A percentile compares a stretch with the other conserved stretches of the same genome.
These are phyloP conservation scores for Bradypodion pumilum DNA, from an alignment of 2,797 vertebrate genomes.

Conservation along the genomic window DNA sequence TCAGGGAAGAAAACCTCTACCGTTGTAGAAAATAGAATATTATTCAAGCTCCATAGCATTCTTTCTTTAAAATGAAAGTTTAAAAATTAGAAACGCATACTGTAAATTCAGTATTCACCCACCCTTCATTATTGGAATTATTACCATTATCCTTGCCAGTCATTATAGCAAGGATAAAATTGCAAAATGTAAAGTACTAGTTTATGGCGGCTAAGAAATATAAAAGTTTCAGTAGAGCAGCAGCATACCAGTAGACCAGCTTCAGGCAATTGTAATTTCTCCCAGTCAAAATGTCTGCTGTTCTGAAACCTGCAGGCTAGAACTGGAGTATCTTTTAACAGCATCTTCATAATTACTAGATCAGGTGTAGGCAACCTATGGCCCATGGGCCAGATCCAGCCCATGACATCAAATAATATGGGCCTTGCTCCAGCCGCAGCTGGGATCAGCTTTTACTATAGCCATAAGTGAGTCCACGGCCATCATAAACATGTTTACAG, in stretches of 20 bases:
- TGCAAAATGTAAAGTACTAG: not conserved
- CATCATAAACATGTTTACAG: no score
- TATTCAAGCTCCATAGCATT: not conserved
- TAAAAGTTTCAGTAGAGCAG: not conserved
- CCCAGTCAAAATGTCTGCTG: no score
- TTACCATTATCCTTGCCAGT: not conserved
- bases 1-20: not conserved
- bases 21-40: not conserved
- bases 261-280: not conserved
- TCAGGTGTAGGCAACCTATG: no score
- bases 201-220: constrained; percentile 24
- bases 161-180: not conserved
- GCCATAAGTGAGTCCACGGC: no score
- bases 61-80: not conserved
- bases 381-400: no score
- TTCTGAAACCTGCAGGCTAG: not conserved
- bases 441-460: no score
- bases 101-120: not conserved
- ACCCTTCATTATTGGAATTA: not conserved
- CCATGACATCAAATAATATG: no score
- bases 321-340: not conserved
- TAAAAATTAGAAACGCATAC: not conserved
- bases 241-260: not conserved
- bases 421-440: no score
- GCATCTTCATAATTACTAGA: not conserved